A percentile compares a stretch with the other conserved stretches of the same genome.
These are phyloP conservation scores for Amphiura filiformis DNA, from an alignment of 35 echinoderm and acorn worm genomes.

Conservation along the genomic window DNA sequence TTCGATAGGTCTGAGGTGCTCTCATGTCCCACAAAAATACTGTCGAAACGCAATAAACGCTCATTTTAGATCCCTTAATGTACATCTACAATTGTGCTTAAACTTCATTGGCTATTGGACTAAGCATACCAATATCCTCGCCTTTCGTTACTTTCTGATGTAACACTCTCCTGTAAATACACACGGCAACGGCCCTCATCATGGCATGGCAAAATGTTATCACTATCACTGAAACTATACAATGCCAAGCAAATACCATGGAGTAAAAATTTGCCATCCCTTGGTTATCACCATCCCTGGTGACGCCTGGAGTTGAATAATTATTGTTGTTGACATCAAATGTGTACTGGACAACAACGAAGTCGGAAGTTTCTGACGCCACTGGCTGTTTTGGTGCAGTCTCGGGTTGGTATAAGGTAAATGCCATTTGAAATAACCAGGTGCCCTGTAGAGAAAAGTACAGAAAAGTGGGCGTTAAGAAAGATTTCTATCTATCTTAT, in stretches of 20 bases:
- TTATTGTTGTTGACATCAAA: not conserved
- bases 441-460: not conserved
- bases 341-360: not conserved
- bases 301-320: not conserved
- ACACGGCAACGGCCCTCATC: not conserved
- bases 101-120: not conserved
- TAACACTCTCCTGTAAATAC: not conserved
- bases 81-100: not conserved
- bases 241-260: not conserved
- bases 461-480: not conserved
- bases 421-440: not conserved
- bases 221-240: not conserved
- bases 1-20: no score
- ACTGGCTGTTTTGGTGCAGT: not conserved
- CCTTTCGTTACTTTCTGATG: not conserved
- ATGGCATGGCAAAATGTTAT: slow-evolving; percentile 1
- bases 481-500: no score
- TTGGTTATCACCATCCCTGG: not conserved
- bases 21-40: no score
- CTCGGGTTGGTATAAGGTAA: not conserved
- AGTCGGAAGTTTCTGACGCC: not conserved
- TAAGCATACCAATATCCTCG: not conserved
- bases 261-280: not conserved
- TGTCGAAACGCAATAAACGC: no score
- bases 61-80: no score